These are phyloP conservation scores for Tenthredo distinguenda DNA, from an alignment of 2,888 invertebrate species.

Conservation along the genomic window DNA sequence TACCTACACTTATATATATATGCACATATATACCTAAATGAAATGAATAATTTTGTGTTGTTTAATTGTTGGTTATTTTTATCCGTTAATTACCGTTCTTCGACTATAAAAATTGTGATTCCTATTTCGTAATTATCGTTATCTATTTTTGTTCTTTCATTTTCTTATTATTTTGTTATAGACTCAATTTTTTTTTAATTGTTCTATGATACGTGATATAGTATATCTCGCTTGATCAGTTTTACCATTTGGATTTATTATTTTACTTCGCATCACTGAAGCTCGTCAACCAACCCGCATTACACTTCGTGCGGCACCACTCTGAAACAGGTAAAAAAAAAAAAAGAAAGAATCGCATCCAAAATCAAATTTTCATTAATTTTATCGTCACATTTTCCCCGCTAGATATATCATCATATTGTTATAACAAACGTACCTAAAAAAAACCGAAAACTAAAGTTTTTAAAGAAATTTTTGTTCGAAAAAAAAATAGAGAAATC, in stretches of 20 bases:
- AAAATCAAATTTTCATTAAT: neutral
- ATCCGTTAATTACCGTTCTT: neutral
- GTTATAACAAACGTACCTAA: too few relatives aligned
- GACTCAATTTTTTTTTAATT: neutral
- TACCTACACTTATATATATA: too few relatives aligned
- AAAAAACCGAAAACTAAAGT: too few relatives aligned
- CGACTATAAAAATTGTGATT: constrained; percentile 1
- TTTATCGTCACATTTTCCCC: too few relatives aligned
- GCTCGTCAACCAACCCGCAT: neutral
- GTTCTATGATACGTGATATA: neutral
- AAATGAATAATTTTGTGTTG: constrained; percentile 2
- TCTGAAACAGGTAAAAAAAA: constrained; percentile 13
- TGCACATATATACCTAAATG: neutral
- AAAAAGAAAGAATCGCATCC: neutral
- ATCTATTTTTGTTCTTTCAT: neutral
- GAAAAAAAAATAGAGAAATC: too few relatives aligned
- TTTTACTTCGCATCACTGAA: constrained; percentile 22
- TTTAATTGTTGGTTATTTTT: constrained; percentile 2
- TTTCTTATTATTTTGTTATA: neutral
- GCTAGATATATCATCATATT: too few relatives aligned
- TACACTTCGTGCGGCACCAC: neutral
- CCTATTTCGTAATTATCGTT: neutral
- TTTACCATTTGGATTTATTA: constrained; percentile 43
- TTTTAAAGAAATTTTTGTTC: too few relatives aligned
- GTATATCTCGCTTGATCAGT: neutral